A percentile compares a stretch with the other conserved stretches of the same genome.
phyloP scores from a whole-genome alignment of 2,113 vertebrate species.

The Drymodes brunneopygia region DNA sequence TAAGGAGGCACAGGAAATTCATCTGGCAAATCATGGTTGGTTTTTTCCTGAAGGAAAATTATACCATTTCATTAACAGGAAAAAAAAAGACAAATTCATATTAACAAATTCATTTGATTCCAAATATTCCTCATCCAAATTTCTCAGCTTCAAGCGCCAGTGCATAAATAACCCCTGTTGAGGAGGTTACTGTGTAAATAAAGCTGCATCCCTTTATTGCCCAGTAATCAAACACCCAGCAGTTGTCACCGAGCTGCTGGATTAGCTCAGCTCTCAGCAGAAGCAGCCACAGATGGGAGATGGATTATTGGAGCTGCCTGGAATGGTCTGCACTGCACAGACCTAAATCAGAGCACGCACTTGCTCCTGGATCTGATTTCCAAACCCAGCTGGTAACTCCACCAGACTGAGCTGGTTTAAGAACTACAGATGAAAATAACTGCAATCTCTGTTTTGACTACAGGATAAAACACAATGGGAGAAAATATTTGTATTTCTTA shows the following conservation, averaged over 20 bases:
- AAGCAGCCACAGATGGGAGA: not conserved
- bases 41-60: not conserved
- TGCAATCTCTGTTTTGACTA: not conserved
- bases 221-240: not conserved
- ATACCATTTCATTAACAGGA: not conserved
- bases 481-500: slow-evolving; percentile 3
- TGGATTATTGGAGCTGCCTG: not conserved
- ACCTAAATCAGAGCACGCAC: not conserved
- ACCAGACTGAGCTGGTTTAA: not conserved
- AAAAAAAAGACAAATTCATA: not conserved
- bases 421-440: not conserved
- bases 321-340: not conserved
- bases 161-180: not conserved
- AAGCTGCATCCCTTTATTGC: not conserved
- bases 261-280: not conserved
- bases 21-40: not conserved
- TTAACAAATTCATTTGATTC: not conserved
- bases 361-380: not conserved
- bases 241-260: not conserved
- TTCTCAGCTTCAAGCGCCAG: not conserved
- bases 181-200: not conserved
- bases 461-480: not conserved
- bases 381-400: not conserved
- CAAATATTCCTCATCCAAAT: not conserved
- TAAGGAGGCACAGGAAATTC: not conserved